Percentiles rank a stretch among this genome's conserved stretches.
Evolutionary conservation across 2,888 invertebrate genomes (phyloP).

Genomic region (Melieria omissa): DNA sequence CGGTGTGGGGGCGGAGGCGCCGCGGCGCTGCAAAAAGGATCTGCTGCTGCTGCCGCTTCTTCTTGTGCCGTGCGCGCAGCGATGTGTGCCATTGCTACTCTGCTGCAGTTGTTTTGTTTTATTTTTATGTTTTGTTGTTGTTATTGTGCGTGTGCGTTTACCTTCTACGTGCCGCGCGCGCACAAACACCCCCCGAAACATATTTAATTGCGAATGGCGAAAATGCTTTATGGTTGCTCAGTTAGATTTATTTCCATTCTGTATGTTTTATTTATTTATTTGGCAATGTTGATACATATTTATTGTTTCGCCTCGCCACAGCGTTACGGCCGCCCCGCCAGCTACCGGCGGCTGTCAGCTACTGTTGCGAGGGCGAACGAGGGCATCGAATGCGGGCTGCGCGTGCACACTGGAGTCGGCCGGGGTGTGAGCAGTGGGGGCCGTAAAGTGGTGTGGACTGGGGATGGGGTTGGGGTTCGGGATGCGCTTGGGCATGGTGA

Average conservation of each 20-base stretch:
- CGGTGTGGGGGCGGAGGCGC: background rate
- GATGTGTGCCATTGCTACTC: no score
- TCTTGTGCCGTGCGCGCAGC: no score
- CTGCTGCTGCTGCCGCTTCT: no score
- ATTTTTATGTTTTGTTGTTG: conserved; percentile 7
- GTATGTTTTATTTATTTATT: conserved; percentile 64
- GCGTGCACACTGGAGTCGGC: no score
- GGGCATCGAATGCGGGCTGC: no score
- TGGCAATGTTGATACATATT: conserved; percentile 55
- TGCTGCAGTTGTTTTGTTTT: background rate
- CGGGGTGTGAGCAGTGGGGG: conserved; percentile 12
- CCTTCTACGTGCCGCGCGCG: conserved; percentile 2
- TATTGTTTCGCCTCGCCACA: conserved; percentile 33
- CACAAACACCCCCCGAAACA: conserved; percentile 39
- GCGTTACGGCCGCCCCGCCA: no score
- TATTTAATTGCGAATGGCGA: conserved; percentile 65
- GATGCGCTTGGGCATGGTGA: background rate
- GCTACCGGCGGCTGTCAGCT: no score
- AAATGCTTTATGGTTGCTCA: conserved; percentile 67
- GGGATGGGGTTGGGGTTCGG: conserved; percentile 38
- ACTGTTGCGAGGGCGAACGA: no score
- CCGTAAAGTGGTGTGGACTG: conserved; percentile 26
- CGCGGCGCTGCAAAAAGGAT: background rate
- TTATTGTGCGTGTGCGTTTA: conserved; percentile 19
- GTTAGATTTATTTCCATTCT: conserved; percentile 67